Evolutionary conservation across 2,113 vertebrate genomes (phyloP).

Genomic region (Zeus faber): DNA sequence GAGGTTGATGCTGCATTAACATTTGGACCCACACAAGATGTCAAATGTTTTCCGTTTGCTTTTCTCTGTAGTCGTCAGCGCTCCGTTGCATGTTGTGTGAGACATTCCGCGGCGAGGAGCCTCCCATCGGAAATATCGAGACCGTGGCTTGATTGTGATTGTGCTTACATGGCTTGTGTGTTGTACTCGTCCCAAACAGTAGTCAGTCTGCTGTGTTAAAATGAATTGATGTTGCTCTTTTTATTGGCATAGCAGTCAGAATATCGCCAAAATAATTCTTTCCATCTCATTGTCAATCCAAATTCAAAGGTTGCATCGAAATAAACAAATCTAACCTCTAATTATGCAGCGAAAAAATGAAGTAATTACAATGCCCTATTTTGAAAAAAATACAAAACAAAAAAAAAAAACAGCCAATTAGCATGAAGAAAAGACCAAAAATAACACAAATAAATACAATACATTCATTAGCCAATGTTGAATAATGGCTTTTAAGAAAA

Average conservation of each 20-base stretch:
- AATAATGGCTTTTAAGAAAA: constrained; percentile 78
- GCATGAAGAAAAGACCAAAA: constrained; percentile 73
- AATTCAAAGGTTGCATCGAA: constrained; percentile 48
- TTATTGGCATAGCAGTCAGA: constrained; percentile 20
- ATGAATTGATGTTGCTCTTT: constrained; percentile 20
- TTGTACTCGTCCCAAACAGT: too few relatives aligned
- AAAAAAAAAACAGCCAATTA: constrained; percentile 76
- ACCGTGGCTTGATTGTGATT: not conserved
- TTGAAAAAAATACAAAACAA: constrained; percentile 53
- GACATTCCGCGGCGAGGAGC: too few relatives aligned
- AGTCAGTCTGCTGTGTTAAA: not conserved
- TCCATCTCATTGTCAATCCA: constrained; percentile 48
- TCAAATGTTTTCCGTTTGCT: too few relatives aligned
- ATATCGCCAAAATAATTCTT: constrained; percentile 8
- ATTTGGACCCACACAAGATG: too few relatives aligned
- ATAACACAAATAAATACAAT: constrained; percentile 79
- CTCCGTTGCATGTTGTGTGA: too few relatives aligned
- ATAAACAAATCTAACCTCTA: constrained; percentile 63
- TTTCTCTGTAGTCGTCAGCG: too few relatives aligned
- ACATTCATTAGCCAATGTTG: constrained; percentile 76
- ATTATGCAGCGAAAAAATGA: constrained; percentile 63
- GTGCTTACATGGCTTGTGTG: not conserved
- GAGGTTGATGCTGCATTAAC: too few relatives aligned
- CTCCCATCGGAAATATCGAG: too few relatives aligned
- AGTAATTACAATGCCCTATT: constrained; percentile 76